Conservation (phyloP, 23 tunicate species). For the Trididemnum miniatum region DNA sequence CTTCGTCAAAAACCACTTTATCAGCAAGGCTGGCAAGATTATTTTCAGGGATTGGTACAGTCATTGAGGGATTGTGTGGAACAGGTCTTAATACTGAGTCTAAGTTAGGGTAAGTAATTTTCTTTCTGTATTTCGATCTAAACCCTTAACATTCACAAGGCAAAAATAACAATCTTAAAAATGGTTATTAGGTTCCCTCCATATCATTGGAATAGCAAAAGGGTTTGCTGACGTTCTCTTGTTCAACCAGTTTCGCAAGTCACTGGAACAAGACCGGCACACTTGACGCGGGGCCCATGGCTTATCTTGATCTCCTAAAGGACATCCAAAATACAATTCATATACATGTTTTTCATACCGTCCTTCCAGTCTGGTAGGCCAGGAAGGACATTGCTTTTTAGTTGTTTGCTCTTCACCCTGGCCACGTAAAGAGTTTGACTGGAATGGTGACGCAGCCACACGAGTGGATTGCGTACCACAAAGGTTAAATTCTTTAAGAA, state of each 20-base stretch:
- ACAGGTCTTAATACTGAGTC: slow-evolving; percentile 25
- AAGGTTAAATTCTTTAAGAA: too few species aligned
- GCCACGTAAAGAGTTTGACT: too few species aligned
- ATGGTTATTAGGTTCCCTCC: slow-evolving; percentile 20
- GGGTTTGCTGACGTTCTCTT: slow-evolving; percentile 23
- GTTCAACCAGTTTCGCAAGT: slow-evolving; percentile 32
- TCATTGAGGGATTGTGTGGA: slow-evolving; percentile 20
- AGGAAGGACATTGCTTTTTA: too few species aligned
- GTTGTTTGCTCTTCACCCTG: too few species aligned
- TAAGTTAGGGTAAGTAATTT: slow-evolving; percentile 19
- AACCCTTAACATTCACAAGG: slow-evolving; percentile 30
- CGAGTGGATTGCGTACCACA: too few species aligned
- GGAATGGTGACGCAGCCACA: too few species aligned
- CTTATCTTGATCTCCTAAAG: slow-evolving; percentile 32
- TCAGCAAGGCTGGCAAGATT: slow-evolving; percentile 18
- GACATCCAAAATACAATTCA: too few species aligned
- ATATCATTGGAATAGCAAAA: slow-evolving; percentile 31
- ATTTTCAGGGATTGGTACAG: slow-evolving; percentile 12
- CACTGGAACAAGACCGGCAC: slow-evolving; percentile 25
- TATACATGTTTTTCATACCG: too few species aligned
- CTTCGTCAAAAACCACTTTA: slow-evolving; percentile 25
- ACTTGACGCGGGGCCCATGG: slow-evolving; percentile 24
- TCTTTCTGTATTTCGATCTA: slow-evolving; percentile 11
- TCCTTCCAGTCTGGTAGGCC: too few species aligned
- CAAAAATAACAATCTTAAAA: slow-evolving; percentile 31